phyloP scores from a whole-genome alignment of 2,797 vertebrate species.

The Delichon dasypus region DNA sequence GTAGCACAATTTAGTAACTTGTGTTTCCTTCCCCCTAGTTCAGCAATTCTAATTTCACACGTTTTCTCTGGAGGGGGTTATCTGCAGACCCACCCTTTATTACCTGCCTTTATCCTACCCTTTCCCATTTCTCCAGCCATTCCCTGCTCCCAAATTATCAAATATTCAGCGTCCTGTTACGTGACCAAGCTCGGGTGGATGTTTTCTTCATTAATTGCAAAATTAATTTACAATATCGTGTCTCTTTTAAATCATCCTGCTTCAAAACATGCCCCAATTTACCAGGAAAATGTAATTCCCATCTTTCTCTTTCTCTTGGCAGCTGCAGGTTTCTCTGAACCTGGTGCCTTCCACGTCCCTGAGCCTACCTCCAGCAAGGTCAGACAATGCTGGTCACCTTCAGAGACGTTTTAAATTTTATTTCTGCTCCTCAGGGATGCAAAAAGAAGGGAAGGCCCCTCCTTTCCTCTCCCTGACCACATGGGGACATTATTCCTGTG shows the following conservation, averaged over 20 bases:
- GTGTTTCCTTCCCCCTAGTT: slow-evolving; percentile 64
- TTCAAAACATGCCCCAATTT: not conserved
- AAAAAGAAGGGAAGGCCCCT: not conserved
- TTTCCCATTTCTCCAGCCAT: slow-evolving; percentile 31
- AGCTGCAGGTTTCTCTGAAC: slow-evolving; percentile 36
- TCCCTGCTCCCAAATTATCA: not conserved
- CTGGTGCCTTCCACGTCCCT: not conserved
- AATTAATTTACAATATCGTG: slow-evolving; percentile 15
- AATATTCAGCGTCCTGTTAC: slow-evolving; percentile 27
- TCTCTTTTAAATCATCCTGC: not conserved
- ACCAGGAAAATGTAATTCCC: slow-evolving; percentile 27
- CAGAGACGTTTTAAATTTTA: not conserved
- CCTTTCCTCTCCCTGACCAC: not conserved
- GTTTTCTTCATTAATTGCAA: not conserved
- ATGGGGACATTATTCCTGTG: not conserved
- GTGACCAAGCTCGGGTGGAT: not conserved
- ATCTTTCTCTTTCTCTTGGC: slow-evolving; percentile 37
- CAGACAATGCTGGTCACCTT: not conserved
- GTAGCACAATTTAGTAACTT: slow-evolving; percentile 64
- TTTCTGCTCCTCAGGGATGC: not conserved
- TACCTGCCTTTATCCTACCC: slow-evolving; percentile 48
- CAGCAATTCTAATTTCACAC: slow-evolving; percentile 46
- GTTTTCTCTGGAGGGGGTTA: slow-evolving; percentile 36
- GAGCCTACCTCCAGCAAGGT: slow-evolving; percentile 15
- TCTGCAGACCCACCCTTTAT: slow-evolving; percentile 46